These are phyloP conservation scores for Bedellia somnulentella DNA, from an alignment of 2,888 invertebrate genomes.

Conservation along the genomic window DNA sequence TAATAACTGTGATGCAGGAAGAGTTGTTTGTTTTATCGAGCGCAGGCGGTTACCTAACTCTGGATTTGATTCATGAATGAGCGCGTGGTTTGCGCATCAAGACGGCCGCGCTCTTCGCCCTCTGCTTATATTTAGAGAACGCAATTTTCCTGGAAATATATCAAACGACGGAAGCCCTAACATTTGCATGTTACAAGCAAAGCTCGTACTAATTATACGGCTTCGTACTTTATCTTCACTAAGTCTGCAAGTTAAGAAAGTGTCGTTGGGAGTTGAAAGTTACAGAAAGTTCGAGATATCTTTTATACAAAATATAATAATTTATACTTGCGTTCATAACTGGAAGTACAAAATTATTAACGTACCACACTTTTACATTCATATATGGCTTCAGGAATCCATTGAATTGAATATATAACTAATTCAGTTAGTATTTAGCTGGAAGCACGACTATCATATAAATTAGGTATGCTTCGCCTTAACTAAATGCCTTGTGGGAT, in stretches of 20 bases:
- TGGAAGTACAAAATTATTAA: too few species aligned
- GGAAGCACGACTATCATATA: too few species aligned
- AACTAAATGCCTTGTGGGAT: too few species aligned
- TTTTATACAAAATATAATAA: too few species aligned
- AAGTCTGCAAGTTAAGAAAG: conserved; percentile 4
- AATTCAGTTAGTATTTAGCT: too few species aligned
- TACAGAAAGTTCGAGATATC: conserved; percentile 4
- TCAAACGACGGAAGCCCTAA: conserved; percentile 42
- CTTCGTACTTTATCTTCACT: conserved; percentile 3
- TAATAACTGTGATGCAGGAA: conserved; percentile 45
- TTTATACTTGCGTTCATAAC: too few species aligned
- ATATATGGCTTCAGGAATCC: too few species aligned
- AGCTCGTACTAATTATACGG: conserved; percentile 14
- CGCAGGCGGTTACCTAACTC: conserved; percentile 47
- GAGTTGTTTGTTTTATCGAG: conserved; percentile 45
- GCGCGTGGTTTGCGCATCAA: conserved; percentile 29
- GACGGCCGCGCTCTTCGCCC: conserved; percentile 10
- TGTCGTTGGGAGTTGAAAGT: conserved; percentile 1
- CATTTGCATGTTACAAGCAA: conserved; percentile 27
- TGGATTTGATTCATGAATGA: conserved; percentile 60
- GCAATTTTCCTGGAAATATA: conserved; percentile 44
- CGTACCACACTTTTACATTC: too few species aligned
- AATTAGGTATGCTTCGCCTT: too few species aligned
- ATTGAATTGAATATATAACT: too few species aligned
- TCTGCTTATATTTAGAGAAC: conserved; percentile 47